phyloP scores from a whole-genome alignment of 2,797 vertebrate species.

The Remorina albescens region DNA sequence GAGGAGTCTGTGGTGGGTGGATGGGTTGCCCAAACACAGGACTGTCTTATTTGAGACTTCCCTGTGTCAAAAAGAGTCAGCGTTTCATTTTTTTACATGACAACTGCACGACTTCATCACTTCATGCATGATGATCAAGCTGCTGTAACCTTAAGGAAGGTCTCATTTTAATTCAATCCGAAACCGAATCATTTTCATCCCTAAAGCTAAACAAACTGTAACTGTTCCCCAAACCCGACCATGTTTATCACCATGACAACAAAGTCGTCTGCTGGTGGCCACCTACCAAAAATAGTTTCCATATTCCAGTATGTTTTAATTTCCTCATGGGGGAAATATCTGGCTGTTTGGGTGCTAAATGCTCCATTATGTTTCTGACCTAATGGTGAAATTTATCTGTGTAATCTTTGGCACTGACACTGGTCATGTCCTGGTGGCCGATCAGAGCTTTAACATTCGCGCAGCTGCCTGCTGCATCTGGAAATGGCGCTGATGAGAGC shows the following conservation, averaged over 20 bases:
- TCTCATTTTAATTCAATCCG: no score
- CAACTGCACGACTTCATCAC: no score
- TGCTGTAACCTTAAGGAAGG: no score
- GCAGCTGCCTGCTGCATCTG: conserved; percentile 3
- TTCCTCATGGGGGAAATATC: not conserved
- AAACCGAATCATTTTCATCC: not conserved
- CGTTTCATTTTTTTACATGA: no score
- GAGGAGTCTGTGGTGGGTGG: not conserved
- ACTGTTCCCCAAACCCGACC: not conserved
- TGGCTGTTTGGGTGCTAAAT: not conserved
- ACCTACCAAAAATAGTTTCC: not conserved
- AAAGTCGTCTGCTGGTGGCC: not conserved
- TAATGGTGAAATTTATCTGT: not conserved
- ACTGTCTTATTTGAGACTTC: not conserved
- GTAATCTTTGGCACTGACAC: not conserved
- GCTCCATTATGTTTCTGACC: not conserved
- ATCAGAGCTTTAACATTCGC: not conserved
- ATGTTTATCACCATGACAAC: not conserved
- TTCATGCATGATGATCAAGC: no score
- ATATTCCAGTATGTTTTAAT: not conserved
- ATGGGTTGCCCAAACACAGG: not conserved
- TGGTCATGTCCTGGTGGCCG: not conserved
- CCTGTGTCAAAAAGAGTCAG: no score
- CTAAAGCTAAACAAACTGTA: not conserved
- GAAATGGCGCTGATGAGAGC: not conserved